Percentiles rank a stretch among this genome's conserved stretches.
These are phyloP conservation scores for Junonia oenone DNA, from an alignment of 2,888 invertebrate species.

Conservation along the genomic window DNA sequence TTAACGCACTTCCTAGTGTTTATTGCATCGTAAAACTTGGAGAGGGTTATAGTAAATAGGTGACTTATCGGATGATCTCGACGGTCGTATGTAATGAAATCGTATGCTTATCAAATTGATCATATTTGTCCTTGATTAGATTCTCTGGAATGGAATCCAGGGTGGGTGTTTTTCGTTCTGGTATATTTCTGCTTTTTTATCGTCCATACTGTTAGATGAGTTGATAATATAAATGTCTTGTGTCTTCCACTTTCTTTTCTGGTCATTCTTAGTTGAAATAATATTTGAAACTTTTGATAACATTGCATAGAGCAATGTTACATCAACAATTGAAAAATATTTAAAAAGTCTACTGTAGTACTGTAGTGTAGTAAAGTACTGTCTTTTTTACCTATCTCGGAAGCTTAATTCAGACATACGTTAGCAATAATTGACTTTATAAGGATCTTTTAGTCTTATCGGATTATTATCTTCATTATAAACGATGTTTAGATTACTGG, in stretches of 20 bases:
- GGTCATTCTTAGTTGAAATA: too few species aligned
- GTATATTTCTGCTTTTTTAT: background rate
- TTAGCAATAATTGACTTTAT: background rate
- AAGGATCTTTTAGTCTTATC: background rate
- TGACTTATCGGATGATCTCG: conserved; percentile 21
- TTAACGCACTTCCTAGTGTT: conserved; percentile 36
- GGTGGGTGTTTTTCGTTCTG: background rate
- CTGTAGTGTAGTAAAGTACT: too few species aligned
- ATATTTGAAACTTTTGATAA: too few species aligned
- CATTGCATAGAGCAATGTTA: too few species aligned
- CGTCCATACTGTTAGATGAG: background rate
- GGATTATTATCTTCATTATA: background rate
- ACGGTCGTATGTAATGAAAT: conserved; percentile 16
- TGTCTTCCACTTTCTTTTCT: too few species aligned
- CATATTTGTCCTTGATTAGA: conserved; percentile 1
- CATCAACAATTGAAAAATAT: too few species aligned
- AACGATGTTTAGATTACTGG: background rate
- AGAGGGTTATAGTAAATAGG: conserved; percentile 27
- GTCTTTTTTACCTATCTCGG: too few species aligned
- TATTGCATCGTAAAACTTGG: conserved; percentile 36
- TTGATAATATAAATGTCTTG: too few species aligned
- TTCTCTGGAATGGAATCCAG: too few species aligned
- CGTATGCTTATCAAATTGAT: conserved; percentile 1
- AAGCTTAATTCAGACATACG: background rate
- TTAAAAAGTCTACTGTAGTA: too few species aligned